Percentiles rank a stretch among this genome's conserved stretches.
These are phyloP conservation scores for Eilema sororculum DNA, from an alignment of 2,888 invertebrate species.

Conservation along the genomic window DNA sequence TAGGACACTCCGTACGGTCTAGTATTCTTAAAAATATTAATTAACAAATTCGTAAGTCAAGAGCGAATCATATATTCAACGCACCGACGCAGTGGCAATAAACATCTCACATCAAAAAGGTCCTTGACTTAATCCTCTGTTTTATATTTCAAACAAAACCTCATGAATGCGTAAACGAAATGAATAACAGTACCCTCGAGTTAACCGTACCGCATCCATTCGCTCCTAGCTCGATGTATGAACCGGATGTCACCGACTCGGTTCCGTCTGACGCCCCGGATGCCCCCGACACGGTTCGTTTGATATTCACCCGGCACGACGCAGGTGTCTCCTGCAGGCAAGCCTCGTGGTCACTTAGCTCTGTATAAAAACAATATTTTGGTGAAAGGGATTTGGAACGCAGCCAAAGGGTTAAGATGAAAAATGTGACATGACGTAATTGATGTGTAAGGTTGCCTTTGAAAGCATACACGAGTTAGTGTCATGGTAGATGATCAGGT, in stretches of 20 bases:
- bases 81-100: too few relatives aligned
- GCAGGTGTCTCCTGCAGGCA: constrained; percentile 42
- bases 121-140: not conserved
- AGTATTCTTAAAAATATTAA: too few relatives aligned
- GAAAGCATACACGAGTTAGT: not conserved
- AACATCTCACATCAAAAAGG: not conserved
- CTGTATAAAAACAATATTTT: constrained; percentile 31
- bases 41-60: too few relatives aligned
- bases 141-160: not conserved
- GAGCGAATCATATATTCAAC: too few relatives aligned
- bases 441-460: not conserved
- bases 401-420: not conserved
- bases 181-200: not conserved
- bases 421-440: not conserved
- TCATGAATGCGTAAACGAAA: not conserved
- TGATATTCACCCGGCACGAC: constrained; percentile 43
- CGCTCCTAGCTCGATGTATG: not conserved
- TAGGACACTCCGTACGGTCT: too few relatives aligned
- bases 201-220: constrained; percentile 11
- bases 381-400: constrained; percentile 6
- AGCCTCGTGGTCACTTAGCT: constrained; percentile 31
- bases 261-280: constrained; percentile 9
- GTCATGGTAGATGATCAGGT: not conserved
- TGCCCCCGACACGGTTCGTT: constrained; percentile 33
- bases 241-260: not conserved